Evolutionary conservation across 2,113 vertebrate genomes (phyloP).

Genomic region (Burhinus oedicnemus): DNA sequence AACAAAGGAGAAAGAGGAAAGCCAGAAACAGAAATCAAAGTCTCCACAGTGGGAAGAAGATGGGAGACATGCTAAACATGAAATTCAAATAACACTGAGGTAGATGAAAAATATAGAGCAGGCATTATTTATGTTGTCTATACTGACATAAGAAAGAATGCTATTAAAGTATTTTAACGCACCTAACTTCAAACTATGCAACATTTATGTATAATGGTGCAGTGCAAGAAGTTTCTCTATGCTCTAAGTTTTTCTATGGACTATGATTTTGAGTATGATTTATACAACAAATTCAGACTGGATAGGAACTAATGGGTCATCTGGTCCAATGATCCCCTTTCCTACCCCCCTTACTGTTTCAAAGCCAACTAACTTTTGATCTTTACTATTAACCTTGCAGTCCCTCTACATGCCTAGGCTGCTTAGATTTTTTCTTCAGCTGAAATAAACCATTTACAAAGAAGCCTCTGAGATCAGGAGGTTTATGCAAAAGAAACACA

Average conservation of each 20-base stretch:
- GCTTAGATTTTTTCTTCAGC: neutral
- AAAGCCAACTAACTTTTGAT: neutral
- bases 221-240: neutral
- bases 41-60: neutral
- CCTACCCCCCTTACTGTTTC: neutral
- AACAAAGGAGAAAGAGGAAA: neutral
- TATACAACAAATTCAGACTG: neutral
- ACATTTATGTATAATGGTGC: neutral
- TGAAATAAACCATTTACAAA: constrained; percentile 15
- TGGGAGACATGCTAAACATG: neutral
- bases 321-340: neutral
- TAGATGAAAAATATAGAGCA: neutral
- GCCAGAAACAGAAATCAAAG: neutral
- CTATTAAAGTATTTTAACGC: neutral
- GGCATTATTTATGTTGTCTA: neutral
- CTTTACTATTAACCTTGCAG: neutral
- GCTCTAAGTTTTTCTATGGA: neutral
- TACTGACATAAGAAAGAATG: neutral
- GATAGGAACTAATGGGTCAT: neutral
- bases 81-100: neutral
- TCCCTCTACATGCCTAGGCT: neutral
- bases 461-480: neutral
- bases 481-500: neutral
- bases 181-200: neutral
- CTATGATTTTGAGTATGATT: neutral